These are phyloP conservation scores for Neofelis nebulosa DNA, from an alignment of 2,113 vertebrate species.

Conservation along the genomic window DNA sequence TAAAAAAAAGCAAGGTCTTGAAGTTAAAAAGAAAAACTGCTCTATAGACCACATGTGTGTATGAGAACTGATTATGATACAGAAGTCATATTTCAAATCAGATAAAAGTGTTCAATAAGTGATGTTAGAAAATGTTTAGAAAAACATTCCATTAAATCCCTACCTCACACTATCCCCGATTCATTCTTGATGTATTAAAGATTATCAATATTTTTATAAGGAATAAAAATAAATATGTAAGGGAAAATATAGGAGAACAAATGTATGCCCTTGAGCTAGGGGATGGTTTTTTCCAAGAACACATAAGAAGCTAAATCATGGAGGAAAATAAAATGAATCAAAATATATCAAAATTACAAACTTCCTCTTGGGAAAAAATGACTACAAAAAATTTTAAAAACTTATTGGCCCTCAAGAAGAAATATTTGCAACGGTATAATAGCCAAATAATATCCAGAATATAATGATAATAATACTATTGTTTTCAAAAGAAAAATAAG, in stretches of 20 bases:
- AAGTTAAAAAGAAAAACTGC: not conserved
- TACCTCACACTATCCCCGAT: not conserved
- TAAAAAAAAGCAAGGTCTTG: not conserved
- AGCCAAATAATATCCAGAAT: not conserved
- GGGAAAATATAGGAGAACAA: not conserved
- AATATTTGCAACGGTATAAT: not conserved
- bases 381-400: not conserved
- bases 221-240: not conserved
- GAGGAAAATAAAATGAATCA: not conserved
- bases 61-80: not conserved
- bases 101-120: not conserved
- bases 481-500: not conserved
- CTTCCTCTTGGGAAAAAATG: not conserved
- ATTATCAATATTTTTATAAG: not conserved
- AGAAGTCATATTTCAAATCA: not conserved
- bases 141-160: not conserved
- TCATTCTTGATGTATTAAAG: not conserved
- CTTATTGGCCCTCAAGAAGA: not conserved
- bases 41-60: not conserved
- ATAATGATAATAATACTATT: not conserved
- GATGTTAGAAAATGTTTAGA: not conserved
- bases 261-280: not conserved
- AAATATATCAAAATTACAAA: not conserved
- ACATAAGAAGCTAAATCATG: not conserved
- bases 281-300: not conserved